Evolutionary conservation across 1,140 invertebrate genomes (phyloP), one percentile per base, ranked within the genome.

Genomic region (Popillia japonica): DNA sequence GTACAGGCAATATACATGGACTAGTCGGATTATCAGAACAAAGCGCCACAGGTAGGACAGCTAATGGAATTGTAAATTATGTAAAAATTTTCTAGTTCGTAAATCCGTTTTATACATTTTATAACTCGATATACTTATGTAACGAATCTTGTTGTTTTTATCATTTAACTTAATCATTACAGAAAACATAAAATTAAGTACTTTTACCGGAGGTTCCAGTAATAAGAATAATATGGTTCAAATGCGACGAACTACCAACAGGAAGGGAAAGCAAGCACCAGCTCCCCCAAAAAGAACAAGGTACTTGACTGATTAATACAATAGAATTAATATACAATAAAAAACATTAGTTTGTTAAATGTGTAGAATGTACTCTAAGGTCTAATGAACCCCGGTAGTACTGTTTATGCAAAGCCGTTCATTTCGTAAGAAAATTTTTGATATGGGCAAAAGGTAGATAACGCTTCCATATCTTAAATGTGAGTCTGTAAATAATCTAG

Each of bases 281-380:
- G 95, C 95, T 3, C 96, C 96, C 79, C 96, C 96, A 4, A 98
- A 98, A 88, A 89, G 96, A 82, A 98, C 96, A 61, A 97, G 95
- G 94, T 97, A 89, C 23, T 76, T 55, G 8, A 34, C 4, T 34
- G 27, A 34, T 34, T 34, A 34, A 34, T 34, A 34, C 27, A 34
- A 4, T 34, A 34, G 4, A 34, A 34, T 34, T 34, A 34, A 4
- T 34, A 34, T 4, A 34, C 4, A 34, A 1, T 34, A 2, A 34
- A 34, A 34, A 34, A n/a, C n/a, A n/a, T n/a, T n/a, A n/a, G n/a
- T n/a, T n/a, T n/a, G n/a, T n/a, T n/a, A n/a, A n/a, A n/a, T n/a
- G n/a, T n/a, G n/a, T n/a, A n/a, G n/a, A n/a, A n/a, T n/a, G n/a
- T n/a, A n/a, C n/a, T n/a, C n/a, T n/a, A n/a, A n/a, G n/a, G n/a